Evolutionary conservation across 2,113 vertebrate genomes (phyloP).

Genomic region (Lophotis ruficrista): DNA sequence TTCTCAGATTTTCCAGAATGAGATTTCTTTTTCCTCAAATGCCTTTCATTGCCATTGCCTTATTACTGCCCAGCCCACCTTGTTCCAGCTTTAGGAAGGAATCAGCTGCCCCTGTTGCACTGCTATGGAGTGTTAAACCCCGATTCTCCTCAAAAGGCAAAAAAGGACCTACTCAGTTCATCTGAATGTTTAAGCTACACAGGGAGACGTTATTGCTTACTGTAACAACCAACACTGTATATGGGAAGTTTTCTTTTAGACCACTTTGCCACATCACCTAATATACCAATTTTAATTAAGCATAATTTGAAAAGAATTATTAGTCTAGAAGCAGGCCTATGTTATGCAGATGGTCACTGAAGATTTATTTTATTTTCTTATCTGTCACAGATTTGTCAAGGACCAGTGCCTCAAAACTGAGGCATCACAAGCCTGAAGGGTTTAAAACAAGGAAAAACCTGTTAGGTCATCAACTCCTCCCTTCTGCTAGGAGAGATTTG

Average conservation of each 20-base stretch:
- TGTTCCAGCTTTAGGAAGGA: not conserved
- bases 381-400: not conserved
- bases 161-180: not conserved
- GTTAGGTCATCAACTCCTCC: not conserved
- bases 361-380: not conserved
- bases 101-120: rapidly evolving
- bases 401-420: not conserved
- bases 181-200: not conserved
- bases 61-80: not conserved
- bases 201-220: not conserved
- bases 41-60: not conserved
- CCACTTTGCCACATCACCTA: not conserved
- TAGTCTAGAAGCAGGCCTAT: not conserved
- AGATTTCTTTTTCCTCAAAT: not conserved
- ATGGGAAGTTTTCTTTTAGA: not conserved
- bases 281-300: not conserved
- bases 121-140: not conserved
- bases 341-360: not conserved
- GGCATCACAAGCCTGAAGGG: not conserved
- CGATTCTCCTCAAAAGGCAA: not conserved
- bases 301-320: not conserved
- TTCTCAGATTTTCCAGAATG: not conserved
- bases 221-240: not conserved
- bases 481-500: not conserved
- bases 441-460: not conserved